Evolutionary conservation across 1,140 invertebrate genomes (phyloP), one percentile per base, ranked within the genome.

Genomic region (Lepeophtheirus salmonis): DNA sequence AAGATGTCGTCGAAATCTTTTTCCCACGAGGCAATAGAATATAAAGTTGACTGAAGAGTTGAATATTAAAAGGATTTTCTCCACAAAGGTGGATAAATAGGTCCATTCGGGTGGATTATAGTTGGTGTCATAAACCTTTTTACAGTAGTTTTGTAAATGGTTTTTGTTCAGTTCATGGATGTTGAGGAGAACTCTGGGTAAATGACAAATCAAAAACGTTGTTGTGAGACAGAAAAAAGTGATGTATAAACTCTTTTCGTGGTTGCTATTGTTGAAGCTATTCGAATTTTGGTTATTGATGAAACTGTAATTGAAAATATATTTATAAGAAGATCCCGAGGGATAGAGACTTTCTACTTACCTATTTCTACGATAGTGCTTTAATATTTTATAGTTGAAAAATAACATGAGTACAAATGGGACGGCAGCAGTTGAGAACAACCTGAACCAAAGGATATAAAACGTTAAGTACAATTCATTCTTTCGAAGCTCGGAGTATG

Each of bases 381-480:
- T 24, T n/a, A 57, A 23, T n/a, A 57, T 57, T 25, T 25, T 24
- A 23, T 13, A 41, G 21, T 57, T 57, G 26, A 57, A 57, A 23
- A 57, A 57, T n/a, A 57, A n/a, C 55, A 26, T 57, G 17, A 57
- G 17, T n/a, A 57, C 14, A 3, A 57, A 24, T 16, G 55, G 55
- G 3, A 24, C 22, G 16, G 55, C 55, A 17, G 55, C 55, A 23
- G 55, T 57, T 16, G 26, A 20, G 20, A 57, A 17, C 30, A 57
- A n/a, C 55, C 55, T 24, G 23, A 30, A 26, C 55, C 55, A 57
- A 50, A 57, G 55, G 26, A 25, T 57, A 25, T 57, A 57, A 48
- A 41, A 14, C 16, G 55, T 57, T 21, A 57, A 23, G 55, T 57
- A 57, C 14, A 26, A 25, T 18, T 25, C 20, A 21, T 57, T 41